Evolutionary conservation across 2,888 invertebrate genomes (phyloP).

Genomic region (Pharmacophagus antenor): DNA sequence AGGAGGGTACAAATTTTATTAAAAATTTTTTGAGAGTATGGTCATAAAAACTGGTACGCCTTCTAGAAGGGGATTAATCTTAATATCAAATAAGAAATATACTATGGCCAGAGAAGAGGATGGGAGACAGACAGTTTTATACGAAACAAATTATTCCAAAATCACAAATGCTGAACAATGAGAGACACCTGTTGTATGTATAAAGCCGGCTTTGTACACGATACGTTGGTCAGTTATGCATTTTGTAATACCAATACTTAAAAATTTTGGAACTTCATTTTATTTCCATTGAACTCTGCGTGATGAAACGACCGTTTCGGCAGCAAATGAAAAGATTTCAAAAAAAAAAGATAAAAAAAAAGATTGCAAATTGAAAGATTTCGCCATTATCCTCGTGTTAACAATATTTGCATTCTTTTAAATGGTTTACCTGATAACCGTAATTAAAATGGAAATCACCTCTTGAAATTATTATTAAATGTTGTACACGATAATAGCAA

Average conservation of each 20-base stretch:
- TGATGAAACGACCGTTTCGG: constrained; percentile 5
- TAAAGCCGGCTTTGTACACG: background rate
- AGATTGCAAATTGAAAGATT: constrained; percentile 7
- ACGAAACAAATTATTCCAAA: background rate
- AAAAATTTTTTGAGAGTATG: too few species aligned
- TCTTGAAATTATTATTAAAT: too few species aligned
- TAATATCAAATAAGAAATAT: too few species aligned
- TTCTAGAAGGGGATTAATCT: too few species aligned
- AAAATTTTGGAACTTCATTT: constrained; percentile 2
- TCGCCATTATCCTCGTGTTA: background rate
- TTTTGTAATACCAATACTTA: constrained; percentile 9
- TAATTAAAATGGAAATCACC: too few species aligned
- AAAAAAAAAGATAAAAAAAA: too few species aligned
- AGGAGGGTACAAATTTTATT: too few species aligned
- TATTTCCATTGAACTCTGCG: constrained; percentile 11
- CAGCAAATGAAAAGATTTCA: background rate
- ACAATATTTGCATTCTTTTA: background rate
- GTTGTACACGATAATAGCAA: too few species aligned
- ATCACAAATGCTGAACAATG: background rate
- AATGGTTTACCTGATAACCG: too few species aligned
- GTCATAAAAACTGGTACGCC: too few species aligned
- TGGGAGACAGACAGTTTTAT: too few species aligned
- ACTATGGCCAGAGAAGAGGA: too few species aligned
- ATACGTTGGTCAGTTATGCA: background rate
- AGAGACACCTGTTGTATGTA: constrained; percentile 6